These are phyloP conservation scores for Idaea biselata DNA, from an alignment of 2,888 invertebrate species.

Conservation along the genomic window DNA sequence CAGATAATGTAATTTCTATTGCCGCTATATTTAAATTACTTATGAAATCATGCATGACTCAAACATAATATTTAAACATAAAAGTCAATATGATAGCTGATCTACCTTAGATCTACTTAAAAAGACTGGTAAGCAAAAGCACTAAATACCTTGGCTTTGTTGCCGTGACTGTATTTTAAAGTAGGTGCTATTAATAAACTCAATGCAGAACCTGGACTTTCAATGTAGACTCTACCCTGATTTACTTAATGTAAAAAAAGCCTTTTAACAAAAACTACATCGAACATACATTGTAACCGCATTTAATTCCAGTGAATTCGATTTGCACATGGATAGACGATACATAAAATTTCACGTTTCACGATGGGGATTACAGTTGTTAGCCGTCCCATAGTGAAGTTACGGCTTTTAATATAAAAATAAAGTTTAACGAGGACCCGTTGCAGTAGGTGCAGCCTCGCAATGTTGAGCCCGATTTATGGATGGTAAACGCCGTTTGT, in stretches of 20 bases:
- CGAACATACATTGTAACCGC: neutral
- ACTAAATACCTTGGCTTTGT: too few species aligned
- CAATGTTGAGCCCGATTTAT: slow-evolving; percentile 74
- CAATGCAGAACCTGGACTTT: neutral
- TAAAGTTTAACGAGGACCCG: slow-evolving; percentile 75
- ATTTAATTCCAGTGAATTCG: slow-evolving; percentile 19
- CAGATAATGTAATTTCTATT: too few species aligned
- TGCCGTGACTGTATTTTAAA: neutral
- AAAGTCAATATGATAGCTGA: too few species aligned
- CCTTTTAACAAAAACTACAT: neutral
- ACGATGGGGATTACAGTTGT: slow-evolving; percentile 63
- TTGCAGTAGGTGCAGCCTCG: slow-evolving; percentile 47
- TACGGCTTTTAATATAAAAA: slow-evolving; percentile 76
- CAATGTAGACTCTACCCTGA: too few species aligned
- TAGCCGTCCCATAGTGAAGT: slow-evolving; percentile 59
- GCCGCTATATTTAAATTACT: too few species aligned
- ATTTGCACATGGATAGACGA: slow-evolving; percentile 26
- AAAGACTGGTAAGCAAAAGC: too few species aligned
- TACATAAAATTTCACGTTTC: slow-evolving; percentile 51
- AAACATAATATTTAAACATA: too few species aligned
- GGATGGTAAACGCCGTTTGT: slow-evolving; percentile 61
- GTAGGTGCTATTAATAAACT: neutral
- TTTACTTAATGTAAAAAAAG: neutral
- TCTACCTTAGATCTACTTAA: too few species aligned
- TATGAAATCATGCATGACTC: too few species aligned